These are phyloP conservation scores for Conchocele bisecta DNA, from an alignment of 2,888 invertebrate species.

Conservation along the genomic window DNA sequence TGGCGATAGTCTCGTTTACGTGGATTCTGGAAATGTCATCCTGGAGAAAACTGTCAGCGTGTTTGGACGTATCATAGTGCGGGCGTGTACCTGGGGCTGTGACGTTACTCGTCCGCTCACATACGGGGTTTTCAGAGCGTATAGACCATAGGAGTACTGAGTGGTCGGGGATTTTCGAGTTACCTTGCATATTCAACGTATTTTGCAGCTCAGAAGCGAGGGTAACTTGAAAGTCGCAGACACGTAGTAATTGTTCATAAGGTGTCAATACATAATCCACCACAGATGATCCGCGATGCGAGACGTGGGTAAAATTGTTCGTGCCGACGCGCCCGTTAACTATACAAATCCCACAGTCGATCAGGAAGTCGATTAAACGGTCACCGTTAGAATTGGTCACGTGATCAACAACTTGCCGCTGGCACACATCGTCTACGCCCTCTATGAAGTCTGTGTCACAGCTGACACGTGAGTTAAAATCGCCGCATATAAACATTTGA, in stretches of 20 bases:
- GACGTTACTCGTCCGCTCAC: no score
- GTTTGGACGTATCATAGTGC: no score
- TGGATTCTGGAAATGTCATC: no score
- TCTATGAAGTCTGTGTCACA: conserved; percentile 1
- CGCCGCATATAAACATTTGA: not conserved
- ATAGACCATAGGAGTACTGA: conserved; percentile 1
- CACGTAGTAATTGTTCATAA: not conserved
- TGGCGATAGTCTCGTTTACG: no score
- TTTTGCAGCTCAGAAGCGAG: not conserved
- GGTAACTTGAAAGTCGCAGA: not conserved
- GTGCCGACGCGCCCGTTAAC: conserved; percentile 2
- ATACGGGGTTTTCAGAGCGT: no score
- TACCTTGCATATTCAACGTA: not conserved
- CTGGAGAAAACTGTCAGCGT: no score
- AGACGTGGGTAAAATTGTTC: conserved; percentile 6
- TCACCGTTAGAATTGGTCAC: conserved; percentile 2
- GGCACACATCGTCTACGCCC: not conserved
- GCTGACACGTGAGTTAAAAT: conserved; percentile 5
- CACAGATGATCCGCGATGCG: conserved; percentile 10
- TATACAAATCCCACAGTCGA: conserved; percentile 8
- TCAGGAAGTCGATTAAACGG: not conserved
- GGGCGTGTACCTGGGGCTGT: no score
- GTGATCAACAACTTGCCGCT: not conserved
- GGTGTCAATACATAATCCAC: conserved; percentile 1
- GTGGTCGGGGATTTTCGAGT: conserved; percentile 4